Evolutionary conservation across 2,888 invertebrate genomes (phyloP), one percentile per base, ranked within the genome.

Genomic region (Melinopterus prodromus): DNA sequence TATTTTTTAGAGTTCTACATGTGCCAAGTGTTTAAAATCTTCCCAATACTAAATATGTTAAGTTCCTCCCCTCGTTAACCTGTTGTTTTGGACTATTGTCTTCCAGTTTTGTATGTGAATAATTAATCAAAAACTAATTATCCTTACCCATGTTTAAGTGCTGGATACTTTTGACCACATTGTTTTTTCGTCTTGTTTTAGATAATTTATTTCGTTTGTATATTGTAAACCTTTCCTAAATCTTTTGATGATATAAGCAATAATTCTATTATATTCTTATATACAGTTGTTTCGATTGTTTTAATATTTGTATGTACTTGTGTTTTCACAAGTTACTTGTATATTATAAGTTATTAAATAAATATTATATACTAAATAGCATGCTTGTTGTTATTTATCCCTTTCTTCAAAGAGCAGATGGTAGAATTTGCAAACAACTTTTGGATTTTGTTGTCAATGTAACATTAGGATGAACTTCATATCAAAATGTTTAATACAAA

Each of bases 101-200:
- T 88, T 88, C 88, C 88, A 88, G 83, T 87, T 87, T 87, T 87
- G 76, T 84, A 82, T 82, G 81, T 80, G 79, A 74, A 78, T 69
- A 81, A 74, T 79, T 75, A 76, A 77, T 69, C 70, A 70, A 77
- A 78, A 74, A 53, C 53, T 9, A 53, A 53, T 53, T 53, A 9
- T 12, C 36, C 35, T 36, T 9, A n/a, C 15, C 37, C 74, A 15
- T 74, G n/a, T n/a, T 26, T 16, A 69, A 78, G 70, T 15, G 78
- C n/a, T 69, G 70, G 70, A 75, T 15, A 71, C 36, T n/a, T 14
- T 77, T 26, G 15, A 36, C 70, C 15, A 15, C 37, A 35, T 70
- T 53, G n/a, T 69, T 78, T 78, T 53, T 72, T 72, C 37, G 72
- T 14, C 35, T 35, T 74, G 38, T 72, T 78, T 69, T 78, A n/a